These are phyloP conservation scores for Yponomeuta plumbellus DNA, from an alignment of 2,888 invertebrate species.

Conservation along the genomic window DNA sequence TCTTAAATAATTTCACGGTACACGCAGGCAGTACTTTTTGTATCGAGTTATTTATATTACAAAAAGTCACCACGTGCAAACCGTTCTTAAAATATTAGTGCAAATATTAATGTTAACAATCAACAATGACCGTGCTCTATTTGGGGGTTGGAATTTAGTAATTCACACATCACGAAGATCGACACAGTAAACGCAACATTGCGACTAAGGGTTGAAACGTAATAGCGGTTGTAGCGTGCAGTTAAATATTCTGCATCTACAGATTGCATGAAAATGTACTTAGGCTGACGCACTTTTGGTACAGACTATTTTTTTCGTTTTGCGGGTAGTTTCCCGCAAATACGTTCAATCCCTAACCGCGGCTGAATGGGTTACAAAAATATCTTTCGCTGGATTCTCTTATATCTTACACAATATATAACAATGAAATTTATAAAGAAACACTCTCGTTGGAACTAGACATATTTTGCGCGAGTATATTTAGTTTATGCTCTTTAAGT, in stretches of 20 bases:
- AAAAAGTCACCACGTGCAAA: not conserved
- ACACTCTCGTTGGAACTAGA: constrained; percentile 50
- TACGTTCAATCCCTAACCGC: not conserved
- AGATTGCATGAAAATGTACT: too few relatives aligned
- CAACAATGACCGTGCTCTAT: constrained; percentile 58
- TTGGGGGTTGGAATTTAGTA: constrained; percentile 7
- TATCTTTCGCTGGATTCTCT: constrained; percentile 59
- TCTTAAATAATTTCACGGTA: not conserved
- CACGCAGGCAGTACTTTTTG: not conserved
- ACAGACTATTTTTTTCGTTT: too few relatives aligned
- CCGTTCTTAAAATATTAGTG: constrained; percentile 42
- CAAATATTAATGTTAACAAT: constrained; percentile 50
- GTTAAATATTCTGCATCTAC: too few relatives aligned
- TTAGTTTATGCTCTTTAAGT: constrained; percentile 50
- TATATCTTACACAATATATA: constrained; percentile 65
- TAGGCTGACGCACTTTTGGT: too few relatives aligned
- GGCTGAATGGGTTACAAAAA: constrained; percentile 61
- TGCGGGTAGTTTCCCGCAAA: too few relatives aligned
- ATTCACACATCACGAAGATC: constrained; percentile 9
- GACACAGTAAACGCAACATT: not conserved
- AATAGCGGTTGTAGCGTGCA: too few relatives aligned
- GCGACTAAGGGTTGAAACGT: too few relatives aligned
- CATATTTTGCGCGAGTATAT: constrained; percentile 44
- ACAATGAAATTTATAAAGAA: constrained; percentile 68
- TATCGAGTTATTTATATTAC: too few relatives aligned